Base-by-base conservation (phyloP, 2,113 vertebrate genomes). In the Hydrolagus affinis region DNA sequence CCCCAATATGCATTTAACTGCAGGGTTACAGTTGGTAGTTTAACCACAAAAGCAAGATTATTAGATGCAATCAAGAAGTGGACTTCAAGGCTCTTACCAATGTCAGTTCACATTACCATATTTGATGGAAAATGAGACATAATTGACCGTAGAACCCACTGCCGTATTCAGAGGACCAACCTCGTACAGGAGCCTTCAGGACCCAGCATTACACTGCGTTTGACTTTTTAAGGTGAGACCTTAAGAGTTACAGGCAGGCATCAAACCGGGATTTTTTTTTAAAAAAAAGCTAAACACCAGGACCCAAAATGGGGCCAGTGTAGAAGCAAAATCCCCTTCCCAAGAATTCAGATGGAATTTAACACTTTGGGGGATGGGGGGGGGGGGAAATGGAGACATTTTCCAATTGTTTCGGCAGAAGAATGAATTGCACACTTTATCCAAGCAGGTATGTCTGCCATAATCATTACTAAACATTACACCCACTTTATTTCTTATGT, bases 91-190 rank as follows among this genome's bases (percentile, higher is more conserved):
- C 86, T 80, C 83, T 89, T 87, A 87, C 88, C 87, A 89, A 87
- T 91, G 90, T 91, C 91, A 90, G 77, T 87, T 64, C 57, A 89
- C 89, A 93, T 92, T 91, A 93, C 88, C 90, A 91, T 90, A 90
- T 86, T 77, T 64, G 72, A 83, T 83, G 28, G 62, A 32, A 80
- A 83, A 68, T 32, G 25, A 83, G 28, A 2, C 78, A 83, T 83
- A 83, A 83, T 83, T 64, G 78, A 66, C 78, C 32, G 78, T 30
- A 64, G 78, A 62, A 66, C 30, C 28, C 32, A 66, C 30, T 62
- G 32, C 62, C 60, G 66, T 83, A 83, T 28, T 83, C 21, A 21
- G 78, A 30, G 28, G 78, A 3, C 60, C 60, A 83, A 68, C 78
- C 62, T 66, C 25, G 11, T 12, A 25, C 62, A 66, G 32, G 28